Evolutionary conservation across 2,113 vertebrate species (phyloP).

Genomic region (Thamnophis sirtalis): DNA sequence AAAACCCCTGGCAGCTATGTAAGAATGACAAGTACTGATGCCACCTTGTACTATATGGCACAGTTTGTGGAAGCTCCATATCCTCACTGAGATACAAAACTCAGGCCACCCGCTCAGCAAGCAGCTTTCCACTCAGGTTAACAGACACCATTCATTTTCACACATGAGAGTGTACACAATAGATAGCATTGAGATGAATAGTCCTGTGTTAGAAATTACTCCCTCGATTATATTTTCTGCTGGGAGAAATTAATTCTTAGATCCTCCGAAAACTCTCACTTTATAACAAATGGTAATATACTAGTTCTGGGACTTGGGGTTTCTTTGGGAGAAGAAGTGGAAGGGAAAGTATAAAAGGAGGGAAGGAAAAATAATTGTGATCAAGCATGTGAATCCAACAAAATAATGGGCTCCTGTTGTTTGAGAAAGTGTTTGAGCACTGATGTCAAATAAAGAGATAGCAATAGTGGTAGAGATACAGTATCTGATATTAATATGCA

Average conservation of each 20-base stretch:
- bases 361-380: slow-evolving; percentile 55
- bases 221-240: slow-evolving; percentile 59
- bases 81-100: not conserved
- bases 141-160: slow-evolving; percentile 18
- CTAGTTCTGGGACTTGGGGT: slow-evolving; percentile 53
- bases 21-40: not conserved
- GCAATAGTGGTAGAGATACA: slow-evolving; percentile 46
- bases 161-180: not conserved
- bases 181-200: slow-evolving; percentile 57
- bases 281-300: slow-evolving; percentile 64
- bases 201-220: slow-evolving; percentile 50
- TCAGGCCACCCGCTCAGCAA: not conserved
- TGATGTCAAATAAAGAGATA: slow-evolving; percentile 32
- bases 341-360: slow-evolving; percentile 8
- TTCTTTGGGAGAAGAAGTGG: slow-evolving; percentile 49
- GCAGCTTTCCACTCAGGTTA: slow-evolving; percentile 25
- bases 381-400: slow-evolving; percentile 64
- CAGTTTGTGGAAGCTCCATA: not conserved
- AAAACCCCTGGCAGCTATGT: not conserved
- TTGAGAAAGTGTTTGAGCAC: slow-evolving; percentile 60
- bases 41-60: not conserved
- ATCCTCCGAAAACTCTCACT: slow-evolving; percentile 55
- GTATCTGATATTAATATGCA: not conserved
- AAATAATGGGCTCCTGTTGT: slow-evolving; percentile 45
- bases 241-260: slow-evolving; percentile 66